These are phyloP conservation scores for Endotricha flammealis DNA, from an alignment of 2,888 invertebrate genomes.

Conservation along the genomic window DNA sequence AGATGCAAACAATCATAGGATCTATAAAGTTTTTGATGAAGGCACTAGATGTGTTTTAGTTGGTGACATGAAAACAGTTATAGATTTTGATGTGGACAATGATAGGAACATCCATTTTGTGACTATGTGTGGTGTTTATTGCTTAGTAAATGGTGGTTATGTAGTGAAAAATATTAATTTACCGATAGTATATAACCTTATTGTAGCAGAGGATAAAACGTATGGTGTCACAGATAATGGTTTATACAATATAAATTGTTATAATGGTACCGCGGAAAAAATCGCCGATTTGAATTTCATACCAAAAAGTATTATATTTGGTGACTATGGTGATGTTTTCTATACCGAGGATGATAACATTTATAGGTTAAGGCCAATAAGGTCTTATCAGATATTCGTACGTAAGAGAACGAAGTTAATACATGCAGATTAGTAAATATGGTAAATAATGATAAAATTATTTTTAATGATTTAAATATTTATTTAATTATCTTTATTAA, in stretches of 20 bases:
- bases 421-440: background rate
- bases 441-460: slow-evolving; percentile 14
- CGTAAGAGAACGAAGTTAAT: slow-evolving; percentile 25
- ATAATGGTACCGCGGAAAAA: slow-evolving; percentile 53
- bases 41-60: slow-evolving; percentile 38
- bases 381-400: slow-evolving; percentile 54
- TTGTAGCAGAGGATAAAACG: slow-evolving; percentile 45
- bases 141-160: slow-evolving; percentile 41
- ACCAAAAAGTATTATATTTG: slow-evolving; percentile 54
- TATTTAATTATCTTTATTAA: too few species aligned
- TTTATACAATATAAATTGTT: slow-evolving; percentile 52
- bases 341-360: slow-evolving; percentile 50
- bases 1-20: slow-evolving; percentile 60
- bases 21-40: slow-evolving; percentile 53
- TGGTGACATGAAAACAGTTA: slow-evolving; percentile 47
- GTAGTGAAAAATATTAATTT: slow-evolving; percentile 54
- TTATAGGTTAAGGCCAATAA: slow-evolving; percentile 54
- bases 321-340: slow-evolving; percentile 65
- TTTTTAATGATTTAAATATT: too few species aligned
- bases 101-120: slow-evolving; percentile 53
- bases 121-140: slow-evolving; percentile 60
- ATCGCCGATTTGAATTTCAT: slow-evolving; percentile 44
- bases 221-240: slow-evolving; percentile 48
- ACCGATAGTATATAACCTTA: slow-evolving; percentile 44
- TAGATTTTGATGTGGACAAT: slow-evolving; percentile 60